phyloP scores from a whole-genome alignment of 2,888 invertebrate genomes.

The Nemotelus nigrinus region DNA sequence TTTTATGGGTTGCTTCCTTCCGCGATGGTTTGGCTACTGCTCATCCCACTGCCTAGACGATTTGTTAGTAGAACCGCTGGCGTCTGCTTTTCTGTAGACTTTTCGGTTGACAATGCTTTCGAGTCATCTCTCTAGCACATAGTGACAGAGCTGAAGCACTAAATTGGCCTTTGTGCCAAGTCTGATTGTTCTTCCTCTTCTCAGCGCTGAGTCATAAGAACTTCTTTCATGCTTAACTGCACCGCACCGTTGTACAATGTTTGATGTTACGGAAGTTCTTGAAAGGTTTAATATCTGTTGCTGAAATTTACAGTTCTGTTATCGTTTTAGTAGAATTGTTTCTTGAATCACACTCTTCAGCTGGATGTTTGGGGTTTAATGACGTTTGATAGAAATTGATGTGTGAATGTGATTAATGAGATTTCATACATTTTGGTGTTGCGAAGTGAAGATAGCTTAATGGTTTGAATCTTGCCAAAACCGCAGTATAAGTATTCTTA shows the following conservation, averaged over 20 bases:
- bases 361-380: neutral
- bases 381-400: neutral
- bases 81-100: slow-evolving; percentile 10
- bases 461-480: no score
- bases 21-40: slow-evolving; percentile 21
- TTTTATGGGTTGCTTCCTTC: slow-evolving; percentile 41
- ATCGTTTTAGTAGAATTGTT: slow-evolving; percentile 17
- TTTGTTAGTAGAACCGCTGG: neutral
- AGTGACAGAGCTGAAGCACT: neutral
- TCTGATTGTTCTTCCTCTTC: slow-evolving; percentile 17
- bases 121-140: no score
- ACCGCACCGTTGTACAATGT: slow-evolving; percentile 1
- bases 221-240: slow-evolving; percentile 27
- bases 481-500: no score
- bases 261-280: slow-evolving; percentile 28
- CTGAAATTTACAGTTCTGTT: slow-evolving; percentile 39
- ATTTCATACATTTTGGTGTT: neutral
- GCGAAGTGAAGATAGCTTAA: no score
- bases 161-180: neutral
- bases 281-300: slow-evolving; percentile 36
- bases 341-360: neutral
- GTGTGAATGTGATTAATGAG: neutral
- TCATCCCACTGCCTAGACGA: slow-evolving; percentile 11
- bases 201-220: slow-evolving; percentile 26
- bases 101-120: slow-evolving; percentile 22